Conservation (phyloP, 1,140 invertebrate genomes). For the Rhopalosiphum maidis region DNA sequence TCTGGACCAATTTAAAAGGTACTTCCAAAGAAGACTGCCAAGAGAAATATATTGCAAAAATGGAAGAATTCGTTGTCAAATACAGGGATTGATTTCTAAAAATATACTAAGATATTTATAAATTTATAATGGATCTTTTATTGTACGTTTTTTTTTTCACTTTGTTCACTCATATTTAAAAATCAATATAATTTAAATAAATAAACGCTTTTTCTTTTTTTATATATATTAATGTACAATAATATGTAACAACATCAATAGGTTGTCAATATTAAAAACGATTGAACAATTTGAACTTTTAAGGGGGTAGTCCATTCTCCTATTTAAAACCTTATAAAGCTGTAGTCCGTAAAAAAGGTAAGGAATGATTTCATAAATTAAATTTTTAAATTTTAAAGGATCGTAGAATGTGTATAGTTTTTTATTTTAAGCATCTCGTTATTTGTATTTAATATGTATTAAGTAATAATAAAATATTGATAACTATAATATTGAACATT, state of each 20-base stretch:
- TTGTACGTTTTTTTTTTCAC: not conserved
- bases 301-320: not conserved
- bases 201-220: no score
- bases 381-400: not conserved
- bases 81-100: slow-evolving; percentile 58
- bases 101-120: not conserved
- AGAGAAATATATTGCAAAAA: slow-evolving; percentile 67
- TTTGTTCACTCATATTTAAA: not conserved
- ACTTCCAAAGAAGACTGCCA: slow-evolving; percentile 69
- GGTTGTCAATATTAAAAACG: not conserved
- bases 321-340: not conserved
- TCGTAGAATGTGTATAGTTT: not conserved
- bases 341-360: not conserved
- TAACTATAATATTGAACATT: no score
- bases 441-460: not conserved
- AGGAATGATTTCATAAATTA: not conserved
- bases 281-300: not conserved
- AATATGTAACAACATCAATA: not conserved
- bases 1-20: slow-evolving; percentile 74
- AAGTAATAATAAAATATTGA: no score
- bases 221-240: not conserved
- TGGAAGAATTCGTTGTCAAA: slow-evolving; percentile 6
- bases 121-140: not conserved
- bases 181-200: not conserved
- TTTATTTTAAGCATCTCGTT: not conserved